Evolutionary conservation across 2,113 vertebrate genomes (phyloP).

Genomic region (Stegostoma tigrinum): DNA sequence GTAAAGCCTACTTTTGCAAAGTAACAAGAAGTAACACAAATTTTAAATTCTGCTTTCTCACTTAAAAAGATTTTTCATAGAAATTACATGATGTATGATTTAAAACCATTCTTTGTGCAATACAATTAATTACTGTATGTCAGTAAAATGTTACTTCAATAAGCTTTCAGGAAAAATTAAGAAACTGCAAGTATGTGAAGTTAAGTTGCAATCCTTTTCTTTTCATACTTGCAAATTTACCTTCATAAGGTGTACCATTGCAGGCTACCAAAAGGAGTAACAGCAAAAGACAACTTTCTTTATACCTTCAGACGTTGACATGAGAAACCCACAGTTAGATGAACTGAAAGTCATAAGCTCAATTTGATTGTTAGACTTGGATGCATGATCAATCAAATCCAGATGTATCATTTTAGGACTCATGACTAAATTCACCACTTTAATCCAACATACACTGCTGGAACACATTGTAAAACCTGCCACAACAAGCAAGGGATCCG

Average conservation of each 20-base stretch:
- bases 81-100: not conserved
- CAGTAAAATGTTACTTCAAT: not conserved
- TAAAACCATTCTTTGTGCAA: not conserved
- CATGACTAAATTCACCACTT: conserved; percentile 33
- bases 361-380: conserved; percentile 36
- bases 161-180: not conserved
- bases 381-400: conserved; percentile 33
- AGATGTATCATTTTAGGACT: conserved; percentile 36
- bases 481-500: conserved; percentile 36
- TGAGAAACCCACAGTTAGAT: conserved; percentile 14
- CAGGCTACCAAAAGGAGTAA: not conserved
- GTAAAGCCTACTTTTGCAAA: not conserved
- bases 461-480: conserved; percentile 36
- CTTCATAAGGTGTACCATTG: not conserved
- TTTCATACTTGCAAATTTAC: not conserved
- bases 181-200: not conserved
- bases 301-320: not conserved
- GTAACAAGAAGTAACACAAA: not conserved
- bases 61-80: not conserved
- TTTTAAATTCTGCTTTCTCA: not conserved
- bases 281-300: conserved; percentile 20
- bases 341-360: conserved; percentile 30
- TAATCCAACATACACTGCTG: conserved; percentile 36
- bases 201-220: not conserved
- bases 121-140: not conserved